Evolutionary conservation across 2,888 invertebrate species (phyloP), one percentile per base, ranked within the genome.

Genomic region (Brachynemurus nebulosus): DNA sequence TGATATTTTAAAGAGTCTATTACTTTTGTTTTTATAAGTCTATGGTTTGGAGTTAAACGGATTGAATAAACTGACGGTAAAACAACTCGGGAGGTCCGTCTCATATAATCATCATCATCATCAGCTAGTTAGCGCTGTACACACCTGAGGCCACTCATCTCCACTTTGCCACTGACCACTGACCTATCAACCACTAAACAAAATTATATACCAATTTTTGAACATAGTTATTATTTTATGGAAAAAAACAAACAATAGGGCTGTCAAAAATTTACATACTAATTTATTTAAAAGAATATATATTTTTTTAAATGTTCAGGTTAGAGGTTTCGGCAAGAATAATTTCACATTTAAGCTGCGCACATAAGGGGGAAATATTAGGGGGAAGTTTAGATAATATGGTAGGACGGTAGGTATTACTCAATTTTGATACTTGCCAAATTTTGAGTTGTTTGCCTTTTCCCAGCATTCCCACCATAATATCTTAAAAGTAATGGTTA

Each of bases 161-260:
- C 7, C n/a, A 14, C 30, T 14, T 30, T n/a, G n/a, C 30, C n/a
- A 12, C 30, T 30, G n/a, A 14, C 30, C 30, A 30, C 30, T 30
- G 30, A 30, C 30, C 30, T 30, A 30, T 30, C n/a, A 30, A n/a
- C 30, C n/a, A 30, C 30, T 30, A 12, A n/a, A n/a, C n/a, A n/a
- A 30, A 30, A 30, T 30, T 30, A 30, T 30, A 30, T 30, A 30
- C 30, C 30, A 30, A 30, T 30, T 30, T 30, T 30, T 12, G 14
- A 14, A 30, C n/a, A 30, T 30, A 30, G n/a, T n/a, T n/a, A n/a
- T n/a, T n/a, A n/a, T 14, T 14, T 30, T 14, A 30, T 30, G n/a
- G 14, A 12, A 14, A 30, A 30, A 27, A 30, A 30, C 30, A 30
- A 30, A 30, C 14, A 30, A 30, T 30, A 30, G 30, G 30, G 30